Evolutionary conservation across 1,140 invertebrate genomes (phyloP), one percentile per base, ranked within the genome.

Genomic region (Lutraria rhynchaena): DNA sequence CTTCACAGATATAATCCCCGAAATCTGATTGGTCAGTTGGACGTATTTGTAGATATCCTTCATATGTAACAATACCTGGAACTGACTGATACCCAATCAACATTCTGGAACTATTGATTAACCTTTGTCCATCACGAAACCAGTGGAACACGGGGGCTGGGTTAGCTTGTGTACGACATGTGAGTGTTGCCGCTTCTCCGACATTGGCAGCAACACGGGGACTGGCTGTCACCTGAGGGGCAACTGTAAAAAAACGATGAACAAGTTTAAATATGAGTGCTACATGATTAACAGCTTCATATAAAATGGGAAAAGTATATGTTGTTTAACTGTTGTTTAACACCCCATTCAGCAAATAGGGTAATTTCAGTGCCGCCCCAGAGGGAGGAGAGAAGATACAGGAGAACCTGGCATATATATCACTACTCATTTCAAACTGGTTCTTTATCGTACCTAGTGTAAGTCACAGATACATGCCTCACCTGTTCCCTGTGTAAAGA

Each of bases 1-100:
- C 85, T 13, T 82, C 41, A 83, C 88, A 89, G 7, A 37, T 46
- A 75, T 89, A 89, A 9, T 67, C 24, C 0, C 88, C 87, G 41
- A 84, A 83, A 53, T 86, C 84, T 1, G 35, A 41, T 24, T 83
- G 27, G 4, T 46, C 55, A 0, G 83, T 67, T 0, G 29, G 57
- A 22, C 49, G 24, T 1, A 88, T 58, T 7, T 61, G 71, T 27
- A 88, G 76, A 17, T 24, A 44, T 41, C 85, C 86, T 27, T 35
- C 37, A 44, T 71, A 86, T 46, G 19, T 58, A 13, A 60, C 63
- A 1, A 69, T 35, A 11, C 60, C 76, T 19, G 15, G 29, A 17
- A 44, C 51, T 70, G 44, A 19, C 49, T 69, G 67, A 44, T 60
- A 7, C n/a, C 29, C 4, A 63, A 37, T 1, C 24, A 61, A 37